Percentiles rank a stretch among this genome's conserved stretches.
Evolutionary conservation across 2,888 invertebrate genomes (phyloP).

Genomic region (Hyppa rectilinea): DNA sequence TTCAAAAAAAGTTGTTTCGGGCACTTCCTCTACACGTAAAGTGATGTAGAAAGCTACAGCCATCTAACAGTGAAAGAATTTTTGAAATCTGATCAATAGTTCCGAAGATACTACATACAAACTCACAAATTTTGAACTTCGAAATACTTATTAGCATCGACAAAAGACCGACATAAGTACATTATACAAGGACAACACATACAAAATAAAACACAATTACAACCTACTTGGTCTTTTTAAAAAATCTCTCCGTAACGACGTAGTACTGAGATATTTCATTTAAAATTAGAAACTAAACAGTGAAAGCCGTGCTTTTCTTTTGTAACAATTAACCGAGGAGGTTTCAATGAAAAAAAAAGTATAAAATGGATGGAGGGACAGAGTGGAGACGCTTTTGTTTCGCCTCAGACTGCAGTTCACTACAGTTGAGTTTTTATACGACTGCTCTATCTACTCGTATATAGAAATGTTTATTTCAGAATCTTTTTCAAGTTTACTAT

Average conservation of each 20-base stretch:
- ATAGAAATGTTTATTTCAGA: constrained; percentile 15
- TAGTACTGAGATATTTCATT: constrained; percentile 58
- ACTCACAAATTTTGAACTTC: too few species aligned
- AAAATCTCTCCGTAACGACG: constrained; percentile 52
- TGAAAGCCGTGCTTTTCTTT: constrained; percentile 66
- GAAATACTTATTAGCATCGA: too few species aligned
- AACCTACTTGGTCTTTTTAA: constrained; percentile 7
- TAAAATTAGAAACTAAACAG: constrained; percentile 66
- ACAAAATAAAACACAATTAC: neutral
- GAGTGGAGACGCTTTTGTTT: constrained; percentile 52
- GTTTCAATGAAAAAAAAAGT: constrained; percentile 59
- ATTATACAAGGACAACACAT: neutral
- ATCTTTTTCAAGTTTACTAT: constrained; percentile 2
- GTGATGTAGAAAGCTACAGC: too few species aligned
- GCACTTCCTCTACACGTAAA: too few species aligned
- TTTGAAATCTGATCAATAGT: too few species aligned
- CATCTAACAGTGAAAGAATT: too few species aligned
- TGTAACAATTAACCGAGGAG: constrained; percentile 60
- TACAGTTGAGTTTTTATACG: constrained; percentile 28
- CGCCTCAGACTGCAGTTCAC: constrained; percentile 14
- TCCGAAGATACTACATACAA: too few species aligned
- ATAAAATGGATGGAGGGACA: constrained; percentile 48
- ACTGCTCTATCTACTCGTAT: constrained; percentile 14
- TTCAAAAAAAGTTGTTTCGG: too few species aligned
- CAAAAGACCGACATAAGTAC: neutral